Base-by-base conservation (phyloP, 2,113 vertebrate species). In the Columba livia region DNA sequence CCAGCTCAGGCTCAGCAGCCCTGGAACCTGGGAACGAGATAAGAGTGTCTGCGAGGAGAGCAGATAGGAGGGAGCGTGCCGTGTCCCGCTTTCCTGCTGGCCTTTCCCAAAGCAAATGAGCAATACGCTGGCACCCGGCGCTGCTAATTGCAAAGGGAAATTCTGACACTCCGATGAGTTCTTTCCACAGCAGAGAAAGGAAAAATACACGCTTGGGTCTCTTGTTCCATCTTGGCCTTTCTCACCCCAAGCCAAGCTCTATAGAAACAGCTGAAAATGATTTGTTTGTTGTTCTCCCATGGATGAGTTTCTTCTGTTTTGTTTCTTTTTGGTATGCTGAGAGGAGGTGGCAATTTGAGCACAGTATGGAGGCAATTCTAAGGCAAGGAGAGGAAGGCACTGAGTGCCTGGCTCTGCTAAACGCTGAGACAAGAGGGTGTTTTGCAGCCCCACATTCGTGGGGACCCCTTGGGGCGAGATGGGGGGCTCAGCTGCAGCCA, bases 101-200 rank as follows among this genome's bases (percentile, higher is more conserved):
- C 79, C 70, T 48, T 88, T 82, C 72, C 93, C 91, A 83, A 89
- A 79, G 88, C 86, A 53, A 47, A 34, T 93, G 93, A 96, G 96
- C 96, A 94, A 91, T 90, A 51, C 50, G 83, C 88, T 95, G 93
- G 91, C 95, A 70, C 78, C 90, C 60, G 24, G 87, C 8, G 4
- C 86, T 10, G 93, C 92, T 96, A 85, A 92, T 94, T 94, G 96
- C 84, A 4, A 61, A 58, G 96, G 96, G 96, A 97, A 97, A 97
- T 67, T 96, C 93, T 96, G 97, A 97, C 95, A 95, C 88, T 73
- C 11, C 12, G 9, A 57, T 32, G 74, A 91, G 94, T 96, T 97
- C 95, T 97, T 97, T 97, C 97, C 97, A 97, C 90, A 31, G 95
- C 75, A 4, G 31, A 92, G 93, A 94, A 58, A 96, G 91, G 88